Evolutionary conservation across 2,888 invertebrate species (phyloP), one percentile per base, ranked within the genome.

Genomic region (Euplagia quadripunctaria): DNA sequence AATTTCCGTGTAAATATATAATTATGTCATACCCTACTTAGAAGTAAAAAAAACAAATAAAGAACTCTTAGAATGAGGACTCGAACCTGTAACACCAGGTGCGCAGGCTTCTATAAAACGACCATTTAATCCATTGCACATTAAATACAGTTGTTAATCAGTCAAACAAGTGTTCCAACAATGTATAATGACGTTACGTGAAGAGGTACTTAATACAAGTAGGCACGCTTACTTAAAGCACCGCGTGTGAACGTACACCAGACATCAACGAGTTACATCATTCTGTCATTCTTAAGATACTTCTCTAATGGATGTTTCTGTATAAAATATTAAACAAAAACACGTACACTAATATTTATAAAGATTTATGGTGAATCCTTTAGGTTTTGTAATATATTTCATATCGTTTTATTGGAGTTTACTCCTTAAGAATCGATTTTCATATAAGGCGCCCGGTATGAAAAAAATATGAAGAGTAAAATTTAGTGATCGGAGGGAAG

Each of bases 191-290:
- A 11, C 58, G 12, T 61, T 61, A 61, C 31, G 4, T 46, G 43
- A 46, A 61, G 61, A 61, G 20, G 31, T 61, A 31, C 58, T 58
- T 31, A 31, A 14, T 58, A 58, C 31, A 58, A 58, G 20, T 31
- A 31, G 12, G 1, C 20, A 51, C 31, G 66, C 31, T 51, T 41
- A 51, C 31, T 51, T 17, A 17, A 49, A 66, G 51, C 16, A 74
- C 41, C 71, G 55, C 72, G 65, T 41, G 63, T 58, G 69, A 52
- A 61, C 81, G 46, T 81, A 84, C 80, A 89, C 88, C 88, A 88
- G 89, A 89, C 84, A 83, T 89, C 86, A 89, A 89, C 89, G 88
- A 82, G 83, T 74, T 81, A n/a, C 66, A 58, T 55, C 79, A 72
- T 68, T 64, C 17, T 63, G 31, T 49, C 52, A 12, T 71, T 51